These are phyloP conservation scores for Zosterops japonicus DNA, from an alignment of 2,113 vertebrate species.

Conservation along the genomic window DNA sequence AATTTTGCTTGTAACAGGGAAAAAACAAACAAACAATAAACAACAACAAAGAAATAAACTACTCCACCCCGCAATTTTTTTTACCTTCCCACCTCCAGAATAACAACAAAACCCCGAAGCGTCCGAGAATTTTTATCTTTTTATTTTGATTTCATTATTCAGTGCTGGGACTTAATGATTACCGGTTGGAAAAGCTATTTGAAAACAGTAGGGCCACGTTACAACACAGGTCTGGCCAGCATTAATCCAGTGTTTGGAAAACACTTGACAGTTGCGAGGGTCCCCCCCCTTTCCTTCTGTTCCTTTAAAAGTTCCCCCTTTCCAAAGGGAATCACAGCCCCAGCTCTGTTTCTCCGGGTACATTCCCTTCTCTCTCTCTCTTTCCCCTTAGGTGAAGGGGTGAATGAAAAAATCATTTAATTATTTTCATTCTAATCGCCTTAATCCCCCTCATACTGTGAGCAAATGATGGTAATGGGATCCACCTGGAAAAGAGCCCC, in stretches of 20 bases:
- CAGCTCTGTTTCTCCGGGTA: too few relatives aligned
- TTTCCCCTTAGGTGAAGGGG: not conserved
- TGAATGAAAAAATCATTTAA: constrained; percentile 7
- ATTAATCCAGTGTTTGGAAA: constrained; percentile 71
- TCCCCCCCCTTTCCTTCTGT: not conserved
- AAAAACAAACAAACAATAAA: not conserved
- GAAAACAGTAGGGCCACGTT: constrained; percentile 59
- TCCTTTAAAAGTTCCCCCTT: not conserved
- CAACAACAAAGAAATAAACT: not conserved
- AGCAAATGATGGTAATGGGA: constrained; percentile 39
- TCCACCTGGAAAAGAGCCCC: not conserved
- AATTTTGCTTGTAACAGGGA: not conserved
- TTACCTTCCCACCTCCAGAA: not conserved
- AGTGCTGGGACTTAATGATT: constrained; percentile 49
- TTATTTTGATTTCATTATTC: constrained; percentile 4
- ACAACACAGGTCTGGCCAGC: constrained; percentile 62
- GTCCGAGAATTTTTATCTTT: fast-evolving
- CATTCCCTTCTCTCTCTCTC: not conserved
- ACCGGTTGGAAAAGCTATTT: constrained; percentile 32
- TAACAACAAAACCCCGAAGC: not conserved
- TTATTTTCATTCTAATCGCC: constrained; percentile 31
- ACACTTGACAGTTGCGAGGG: constrained; percentile 58
- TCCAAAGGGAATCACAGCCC: not conserved
- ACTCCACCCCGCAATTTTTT: not conserved
- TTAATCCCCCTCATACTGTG: not conserved